phyloP scores from a whole-genome alignment of 2,797 vertebrate genomes.

The Sebastolobus alascanus region DNA sequence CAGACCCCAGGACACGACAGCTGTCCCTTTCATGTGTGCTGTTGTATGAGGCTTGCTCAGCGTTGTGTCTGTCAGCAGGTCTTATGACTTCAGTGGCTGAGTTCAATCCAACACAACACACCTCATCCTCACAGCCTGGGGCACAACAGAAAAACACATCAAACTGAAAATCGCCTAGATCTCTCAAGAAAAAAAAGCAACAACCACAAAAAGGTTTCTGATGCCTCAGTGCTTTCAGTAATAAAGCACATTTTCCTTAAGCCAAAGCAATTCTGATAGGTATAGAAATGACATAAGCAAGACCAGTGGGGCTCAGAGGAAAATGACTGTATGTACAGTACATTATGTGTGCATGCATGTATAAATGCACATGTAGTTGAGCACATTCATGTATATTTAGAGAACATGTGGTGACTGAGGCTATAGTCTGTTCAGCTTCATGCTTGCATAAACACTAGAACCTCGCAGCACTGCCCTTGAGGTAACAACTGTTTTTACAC shows the following conservation, averaged over 20 bases:
- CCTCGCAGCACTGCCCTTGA: not conserved
- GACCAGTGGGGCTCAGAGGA: not conserved
- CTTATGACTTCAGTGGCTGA: slow-evolving; percentile 53
- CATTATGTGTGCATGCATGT: not conserved
- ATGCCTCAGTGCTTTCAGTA: slow-evolving; percentile 31
- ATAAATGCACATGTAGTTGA: not conserved
- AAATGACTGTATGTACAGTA: slow-evolving; percentile 6
- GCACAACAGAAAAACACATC: slow-evolving; percentile 5
- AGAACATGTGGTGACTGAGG: slow-evolving; percentile 17
- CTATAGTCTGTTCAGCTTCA: not conserved
- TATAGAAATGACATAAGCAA: slow-evolving; percentile 11
- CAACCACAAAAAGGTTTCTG: slow-evolving; percentile 13
- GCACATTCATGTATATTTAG: slow-evolving; percentile 14
- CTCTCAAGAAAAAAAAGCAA: slow-evolving; percentile 11
- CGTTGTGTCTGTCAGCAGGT: slow-evolving; percentile 62
- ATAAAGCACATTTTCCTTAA: slow-evolving; percentile 29
- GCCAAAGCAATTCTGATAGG: slow-evolving; percentile 24
- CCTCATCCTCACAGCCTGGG: slow-evolving; percentile 16
- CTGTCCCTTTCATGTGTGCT: slow-evolving; percentile 61
- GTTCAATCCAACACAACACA: slow-evolving; percentile 30
- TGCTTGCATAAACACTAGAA: slow-evolving; percentile 19
- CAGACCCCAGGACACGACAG: slow-evolving; percentile 55
- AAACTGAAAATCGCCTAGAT: not conserved
- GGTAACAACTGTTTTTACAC: not conserved
- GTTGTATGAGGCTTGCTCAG: slow-evolving; percentile 42